Base-by-base conservation (phyloP, 92 coral and sea anemone species). In the Porites rus region DNA sequence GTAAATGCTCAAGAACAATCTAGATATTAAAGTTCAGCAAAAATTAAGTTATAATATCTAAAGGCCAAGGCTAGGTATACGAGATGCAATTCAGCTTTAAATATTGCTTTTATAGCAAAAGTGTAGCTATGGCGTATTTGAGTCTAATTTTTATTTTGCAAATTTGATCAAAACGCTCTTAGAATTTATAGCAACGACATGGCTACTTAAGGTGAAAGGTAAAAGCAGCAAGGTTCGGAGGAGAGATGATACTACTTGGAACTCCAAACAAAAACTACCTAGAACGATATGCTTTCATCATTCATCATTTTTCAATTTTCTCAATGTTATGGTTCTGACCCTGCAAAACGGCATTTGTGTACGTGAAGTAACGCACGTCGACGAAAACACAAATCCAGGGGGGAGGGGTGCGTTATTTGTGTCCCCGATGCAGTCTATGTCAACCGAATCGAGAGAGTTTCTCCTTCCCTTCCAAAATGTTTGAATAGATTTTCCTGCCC, bases 361-460 rank as follows among this genome's bases (percentile, higher is more conserved):
- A 60, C 81, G 81, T 77, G 81, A 77, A 28, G 4, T 10, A 3
- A 17, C 31, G 70, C 81, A 77, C 81, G 81, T 77, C 16, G 28
- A 53, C 18, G 25, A 10, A 1, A 16, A 8, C 16, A 12, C 38
- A 13, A 21, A 4, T 7, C 67, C 51, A 66, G 10, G 52, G 43
- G 16, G 13, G 20, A 72, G n/a, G 22, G 22, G 54, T 21, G 78
- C 10, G 31, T 74, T 12, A 38, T 52, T 74, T 74, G 6, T 51
- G 22, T 74, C 52, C 60, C 78, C 12, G 78, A 52, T 13, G 22
- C 76, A 72, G 46, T 38, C 46, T 38, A 38, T 38, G 46, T 38
- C 5, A 38, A 38, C 46, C 46, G 46, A 38, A 38, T 38, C 46
- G 46, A 38, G 46, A 28, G 38, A 38, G 46, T 38, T 38, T 38